A percentile compares a stretch with the other conserved stretches of the same genome.
Conservation (phyloP, 2,888 invertebrate species). For the Dicranocentrus wangi region DNA sequence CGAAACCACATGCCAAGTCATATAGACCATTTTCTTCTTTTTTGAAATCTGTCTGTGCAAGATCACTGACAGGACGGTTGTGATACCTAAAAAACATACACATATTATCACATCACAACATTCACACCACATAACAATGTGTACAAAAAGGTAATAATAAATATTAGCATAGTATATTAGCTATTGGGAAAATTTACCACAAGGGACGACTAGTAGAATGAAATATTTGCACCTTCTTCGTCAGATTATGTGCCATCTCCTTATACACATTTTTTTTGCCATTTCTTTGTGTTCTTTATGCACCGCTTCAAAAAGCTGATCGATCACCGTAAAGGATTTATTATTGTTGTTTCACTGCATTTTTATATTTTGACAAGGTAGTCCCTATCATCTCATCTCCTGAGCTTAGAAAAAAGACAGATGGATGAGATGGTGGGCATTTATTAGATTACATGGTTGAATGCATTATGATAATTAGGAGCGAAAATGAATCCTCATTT, state of each 20-base stretch:
- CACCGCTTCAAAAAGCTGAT: background rate
- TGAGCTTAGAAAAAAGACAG: background rate
- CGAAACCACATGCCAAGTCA: background rate
- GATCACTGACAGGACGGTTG: background rate
- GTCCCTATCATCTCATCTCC: background rate
- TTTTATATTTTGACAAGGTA: background rate
- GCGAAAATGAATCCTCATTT: background rate
- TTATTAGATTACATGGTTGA: slow-evolving; percentile 18
- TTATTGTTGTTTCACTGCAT: background rate
- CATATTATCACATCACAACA: background rate
- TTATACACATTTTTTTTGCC: background rate
- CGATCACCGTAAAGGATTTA: background rate
- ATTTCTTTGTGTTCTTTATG: background rate
- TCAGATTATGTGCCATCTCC: background rate
- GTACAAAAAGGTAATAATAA: slow-evolving; percentile 7
- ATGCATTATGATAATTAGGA: slow-evolving; percentile 16
- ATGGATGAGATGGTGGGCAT: background rate
- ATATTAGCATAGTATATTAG: slow-evolving; percentile 1
- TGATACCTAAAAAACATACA: too few relatives aligned
- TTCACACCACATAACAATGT: slow-evolving; percentile 1
- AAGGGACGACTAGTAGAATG: too few relatives aligned
- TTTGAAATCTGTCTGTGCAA: background rate
- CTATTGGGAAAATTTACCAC: too few relatives aligned
- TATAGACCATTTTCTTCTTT: background rate
- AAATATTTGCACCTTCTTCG: background rate